Conservation (phyloP, 2,888 invertebrate species). For the Osmoderma eremita region DNA sequence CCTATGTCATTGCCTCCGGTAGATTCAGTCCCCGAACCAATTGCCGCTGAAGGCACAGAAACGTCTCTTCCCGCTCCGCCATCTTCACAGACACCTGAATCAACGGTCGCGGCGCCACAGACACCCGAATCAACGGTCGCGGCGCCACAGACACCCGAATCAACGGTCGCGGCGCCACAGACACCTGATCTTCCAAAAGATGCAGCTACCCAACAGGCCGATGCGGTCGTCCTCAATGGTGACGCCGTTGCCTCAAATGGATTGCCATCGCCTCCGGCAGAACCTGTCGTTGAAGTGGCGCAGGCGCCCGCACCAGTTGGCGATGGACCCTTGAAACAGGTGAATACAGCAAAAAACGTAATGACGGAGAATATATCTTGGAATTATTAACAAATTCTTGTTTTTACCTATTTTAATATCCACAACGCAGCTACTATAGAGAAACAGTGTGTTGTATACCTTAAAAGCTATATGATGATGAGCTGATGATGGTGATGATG, state of each 20-base stretch:
- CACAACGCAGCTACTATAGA: conserved; percentile 19
- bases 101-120: conserved; percentile 23
- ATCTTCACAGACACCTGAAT: conserved; percentile 33
- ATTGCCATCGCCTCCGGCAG: conserved; percentile 59
- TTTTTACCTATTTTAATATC: conserved; percentile 43
- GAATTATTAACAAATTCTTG: conserved; percentile 46
- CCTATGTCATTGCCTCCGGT: conserved; percentile 63
- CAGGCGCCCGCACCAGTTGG: conserved; percentile 66
- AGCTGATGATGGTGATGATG: conserved; percentile 25
- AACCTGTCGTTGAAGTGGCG: conserved; percentile 65
- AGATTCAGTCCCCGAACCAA: conserved; percentile 61
- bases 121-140: conserved; percentile 31
- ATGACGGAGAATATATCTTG: conserved; percentile 52
- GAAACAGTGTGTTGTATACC: conserved; percentile 18
- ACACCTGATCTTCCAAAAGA: conserved; percentile 40
- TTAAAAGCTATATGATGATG: conserved; percentile 19
- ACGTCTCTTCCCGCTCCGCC: conserved; percentile 38
- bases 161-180: too few species aligned
- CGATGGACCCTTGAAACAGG: conserved; percentile 69
- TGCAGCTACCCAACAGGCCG: conserved; percentile 44
- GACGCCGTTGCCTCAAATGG: conserved; percentile 57
- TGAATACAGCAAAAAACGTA: conserved; percentile 56
- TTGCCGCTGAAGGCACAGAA: conserved; percentile 51
- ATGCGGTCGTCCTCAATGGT: conserved; percentile 47
- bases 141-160: too few species aligned